phyloP scores from a whole-genome alignment of 1,140 invertebrate species.

The Sarcophaga bullata region DNA sequence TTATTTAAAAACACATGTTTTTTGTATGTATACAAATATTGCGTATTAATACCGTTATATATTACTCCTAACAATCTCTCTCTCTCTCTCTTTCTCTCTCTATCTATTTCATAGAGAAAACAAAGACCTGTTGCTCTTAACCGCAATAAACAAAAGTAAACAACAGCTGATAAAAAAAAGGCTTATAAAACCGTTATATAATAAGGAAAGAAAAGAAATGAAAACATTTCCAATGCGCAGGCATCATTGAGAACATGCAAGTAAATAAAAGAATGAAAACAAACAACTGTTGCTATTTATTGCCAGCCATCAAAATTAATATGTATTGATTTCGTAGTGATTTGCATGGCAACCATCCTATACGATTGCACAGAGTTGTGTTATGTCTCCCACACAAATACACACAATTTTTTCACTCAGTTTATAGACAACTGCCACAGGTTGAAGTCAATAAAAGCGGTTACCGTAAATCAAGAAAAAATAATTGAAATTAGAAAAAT shows the following conservation, averaged over 20 bases:
- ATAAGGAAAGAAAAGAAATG: background rate
- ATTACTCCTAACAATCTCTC: too few relatives aligned
- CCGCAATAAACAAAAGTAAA: conserved; percentile 25
- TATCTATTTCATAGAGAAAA: background rate
- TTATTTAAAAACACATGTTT: conserved; percentile 30
- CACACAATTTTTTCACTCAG: background rate
- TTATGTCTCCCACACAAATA: background rate
- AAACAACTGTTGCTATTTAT: conserved; percentile 7
- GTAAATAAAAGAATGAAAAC: background rate
- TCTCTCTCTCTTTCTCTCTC: too few relatives aligned
- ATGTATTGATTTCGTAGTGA: background rate
- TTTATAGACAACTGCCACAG: background rate
- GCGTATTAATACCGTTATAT: background rate
- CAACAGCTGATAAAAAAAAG: background rate
- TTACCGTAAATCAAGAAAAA: background rate
- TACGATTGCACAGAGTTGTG: background rate
- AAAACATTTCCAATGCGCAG: conserved; percentile 24
- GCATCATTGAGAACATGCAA: background rate
- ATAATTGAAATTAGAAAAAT: background rate
- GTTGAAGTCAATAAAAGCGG: background rate
- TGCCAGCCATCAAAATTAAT: conserved; percentile 6
- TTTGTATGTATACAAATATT: conserved; percentile 35
- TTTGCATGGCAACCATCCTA: background rate
- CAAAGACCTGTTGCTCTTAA: conserved; percentile 21
- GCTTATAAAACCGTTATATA: too few relatives aligned